Evolutionary conservation across 2,113 vertebrate species (phyloP).

Genomic region (Nesoenas mayeri): DNA sequence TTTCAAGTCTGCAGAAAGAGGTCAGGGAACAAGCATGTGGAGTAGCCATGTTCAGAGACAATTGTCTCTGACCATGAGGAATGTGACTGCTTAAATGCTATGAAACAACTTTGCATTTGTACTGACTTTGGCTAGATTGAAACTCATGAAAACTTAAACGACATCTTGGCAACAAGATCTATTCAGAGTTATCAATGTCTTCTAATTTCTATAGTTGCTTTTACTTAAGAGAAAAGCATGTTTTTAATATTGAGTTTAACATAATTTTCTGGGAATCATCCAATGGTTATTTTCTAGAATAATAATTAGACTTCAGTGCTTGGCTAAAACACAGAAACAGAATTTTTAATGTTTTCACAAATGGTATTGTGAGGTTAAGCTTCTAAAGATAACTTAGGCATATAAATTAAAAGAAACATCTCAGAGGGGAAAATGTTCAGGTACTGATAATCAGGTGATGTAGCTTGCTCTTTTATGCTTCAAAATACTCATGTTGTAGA

Average conservation of each 20-base stretch:
- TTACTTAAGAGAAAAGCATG: background rate
- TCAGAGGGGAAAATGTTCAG: background rate
- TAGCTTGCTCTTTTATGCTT: background rate
- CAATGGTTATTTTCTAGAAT: background rate
- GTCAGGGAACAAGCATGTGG: background rate
- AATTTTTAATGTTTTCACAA: background rate
- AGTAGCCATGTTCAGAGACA: rapidly evolving
- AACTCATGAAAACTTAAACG: background rate
- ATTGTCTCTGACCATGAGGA: background rate
- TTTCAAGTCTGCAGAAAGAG: background rate
- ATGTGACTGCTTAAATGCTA: background rate
- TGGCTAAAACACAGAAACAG: background rate
- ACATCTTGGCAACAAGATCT: background rate
- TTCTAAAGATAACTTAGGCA: background rate
- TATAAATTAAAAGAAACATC: background rate
- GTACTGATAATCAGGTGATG: background rate
- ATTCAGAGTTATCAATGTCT: background rate
- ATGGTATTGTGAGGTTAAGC: background rate
- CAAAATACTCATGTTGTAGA: background rate
- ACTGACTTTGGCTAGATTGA: background rate
- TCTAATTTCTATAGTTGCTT: rapidly evolving
- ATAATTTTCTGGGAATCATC: background rate
- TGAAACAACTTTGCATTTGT: background rate
- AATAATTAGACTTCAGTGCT: background rate
- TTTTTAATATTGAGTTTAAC: background rate